A percentile compares a stretch with the other conserved stretches of the same genome.
Conservation (phyloP, 2,113 vertebrate species). For the Eclectus roratus region DNA sequence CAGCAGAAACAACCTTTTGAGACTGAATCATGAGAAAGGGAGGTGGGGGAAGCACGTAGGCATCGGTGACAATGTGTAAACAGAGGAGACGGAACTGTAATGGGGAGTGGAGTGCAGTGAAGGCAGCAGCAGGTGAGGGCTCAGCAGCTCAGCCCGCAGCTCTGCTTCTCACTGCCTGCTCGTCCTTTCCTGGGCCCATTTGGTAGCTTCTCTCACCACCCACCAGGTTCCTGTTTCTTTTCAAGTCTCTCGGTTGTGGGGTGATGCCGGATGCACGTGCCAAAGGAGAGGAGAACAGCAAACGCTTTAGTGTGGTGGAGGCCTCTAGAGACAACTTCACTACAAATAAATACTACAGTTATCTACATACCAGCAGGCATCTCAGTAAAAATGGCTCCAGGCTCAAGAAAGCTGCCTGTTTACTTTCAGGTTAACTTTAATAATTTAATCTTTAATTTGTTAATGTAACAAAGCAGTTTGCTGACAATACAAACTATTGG, state of each 20-base stretch:
- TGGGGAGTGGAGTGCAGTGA: neutral
- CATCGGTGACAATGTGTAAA: neutral
- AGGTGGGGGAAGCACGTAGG: neutral
- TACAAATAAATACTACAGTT: neutral
- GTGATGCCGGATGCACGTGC: neutral
- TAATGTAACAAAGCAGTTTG: neutral
- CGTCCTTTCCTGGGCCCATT: neutral
- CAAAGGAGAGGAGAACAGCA: neutral
- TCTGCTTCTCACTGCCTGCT: neutral
- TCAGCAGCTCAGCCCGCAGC: neutral
- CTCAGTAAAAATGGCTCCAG: neutral
- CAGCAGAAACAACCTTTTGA: neutral
- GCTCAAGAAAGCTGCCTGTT: neutral
- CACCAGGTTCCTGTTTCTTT: neutral
- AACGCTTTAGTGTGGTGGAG: neutral
- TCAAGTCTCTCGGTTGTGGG: neutral
- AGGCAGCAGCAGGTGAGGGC: rapidly evolving
- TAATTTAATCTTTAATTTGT: neutral
- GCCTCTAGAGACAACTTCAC: neutral
- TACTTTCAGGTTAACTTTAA: neutral
- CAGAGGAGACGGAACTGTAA: neutral
- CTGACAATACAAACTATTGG: neutral
- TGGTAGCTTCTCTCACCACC: neutral
- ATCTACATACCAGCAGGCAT: neutral
- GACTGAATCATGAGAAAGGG: neutral